Conservation (phyloP, 2,113 vertebrate genomes). For the Podocnemis expansa region DNA sequence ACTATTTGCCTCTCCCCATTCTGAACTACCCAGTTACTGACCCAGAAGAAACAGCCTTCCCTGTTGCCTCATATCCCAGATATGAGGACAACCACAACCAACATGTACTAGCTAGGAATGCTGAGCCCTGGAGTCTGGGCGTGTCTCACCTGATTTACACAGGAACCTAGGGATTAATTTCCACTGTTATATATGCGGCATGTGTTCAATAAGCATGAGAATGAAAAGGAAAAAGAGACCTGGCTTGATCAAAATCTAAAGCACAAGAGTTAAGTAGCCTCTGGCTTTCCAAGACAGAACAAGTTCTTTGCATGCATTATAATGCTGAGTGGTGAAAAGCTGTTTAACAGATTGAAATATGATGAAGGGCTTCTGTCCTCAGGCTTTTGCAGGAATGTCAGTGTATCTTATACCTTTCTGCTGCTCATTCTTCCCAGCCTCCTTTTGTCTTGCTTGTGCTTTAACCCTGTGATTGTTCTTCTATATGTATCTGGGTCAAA, state of each 20-base stretch:
- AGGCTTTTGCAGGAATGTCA: conserved; percentile 26
- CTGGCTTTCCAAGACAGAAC: conserved; percentile 56
- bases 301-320: conserved; percentile 33
- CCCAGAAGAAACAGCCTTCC: too few species aligned
- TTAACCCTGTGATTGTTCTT: background rate
- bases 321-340: conserved; percentile 37
- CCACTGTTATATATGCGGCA: background rate
- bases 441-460: background rate
- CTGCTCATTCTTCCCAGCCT: background rate
- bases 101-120: accelerated
- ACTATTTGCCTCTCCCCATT: too few species aligned
- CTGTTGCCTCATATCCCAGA: too few species aligned
- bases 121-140: background rate
- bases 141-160: accelerated
- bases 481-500: background rate
- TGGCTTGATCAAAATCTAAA: background rate
- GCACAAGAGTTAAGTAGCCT: background rate
- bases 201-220: background rate
- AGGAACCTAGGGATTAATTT: conserved; percentile 36
- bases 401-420: background rate
- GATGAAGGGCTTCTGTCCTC: conserved; percentile 13
- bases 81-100: background rate
- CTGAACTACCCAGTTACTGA: too few species aligned
- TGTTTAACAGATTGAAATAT: conserved; percentile 46
- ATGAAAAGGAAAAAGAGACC: background rate